These are phyloP conservation scores for Protophormia terraenovae DNA, from an alignment of 2,888 invertebrate genomes.

Conservation along the genomic window DNA sequence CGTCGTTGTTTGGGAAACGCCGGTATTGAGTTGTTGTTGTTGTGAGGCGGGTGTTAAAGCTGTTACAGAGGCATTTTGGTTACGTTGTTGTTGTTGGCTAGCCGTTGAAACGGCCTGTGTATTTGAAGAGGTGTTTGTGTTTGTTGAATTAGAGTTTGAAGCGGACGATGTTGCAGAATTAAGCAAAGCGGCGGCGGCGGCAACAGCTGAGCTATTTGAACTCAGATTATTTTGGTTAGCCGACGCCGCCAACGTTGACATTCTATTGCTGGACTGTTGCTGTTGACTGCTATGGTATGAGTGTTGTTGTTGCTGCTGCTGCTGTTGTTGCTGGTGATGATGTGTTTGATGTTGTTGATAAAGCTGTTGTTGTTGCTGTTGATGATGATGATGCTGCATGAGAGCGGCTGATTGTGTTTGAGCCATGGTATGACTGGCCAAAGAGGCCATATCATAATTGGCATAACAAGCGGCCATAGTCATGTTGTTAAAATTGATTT, in stretches of 20 bases:
- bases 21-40: constrained; percentile 73
- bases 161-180: constrained; percentile 64
- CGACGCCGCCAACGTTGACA: constrained; percentile 70
- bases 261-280: constrained; percentile 52
- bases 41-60: constrained; percentile 69
- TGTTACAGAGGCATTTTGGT: constrained; percentile 69
- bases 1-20: constrained; percentile 47
- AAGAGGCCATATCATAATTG: constrained; percentile 80
- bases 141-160: constrained; percentile 62
- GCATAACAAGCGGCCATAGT: constrained; percentile 81
- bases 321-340: constrained; percentile 70
- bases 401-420: constrained; percentile 70
- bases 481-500: constrained; percentile 71
- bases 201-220: constrained; percentile 66
- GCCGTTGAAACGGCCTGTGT: constrained; percentile 64
- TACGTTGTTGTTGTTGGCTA: constrained; percentile 66
- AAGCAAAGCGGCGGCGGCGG: constrained; percentile 68
- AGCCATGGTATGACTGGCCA: constrained; percentile 77
- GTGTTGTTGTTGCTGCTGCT: constrained; percentile 70
- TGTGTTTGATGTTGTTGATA: constrained; percentile 71
- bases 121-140: constrained; percentile 69
- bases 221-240: constrained; percentile 57
- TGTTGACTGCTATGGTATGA: constrained; percentile 55
- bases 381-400: constrained; percentile 68
- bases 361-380: constrained; percentile 62